Evolutionary conservation across 1,140 invertebrate genomes (phyloP), one percentile per base, ranked within the genome.

Genomic region (Hyles vespertilio): DNA sequence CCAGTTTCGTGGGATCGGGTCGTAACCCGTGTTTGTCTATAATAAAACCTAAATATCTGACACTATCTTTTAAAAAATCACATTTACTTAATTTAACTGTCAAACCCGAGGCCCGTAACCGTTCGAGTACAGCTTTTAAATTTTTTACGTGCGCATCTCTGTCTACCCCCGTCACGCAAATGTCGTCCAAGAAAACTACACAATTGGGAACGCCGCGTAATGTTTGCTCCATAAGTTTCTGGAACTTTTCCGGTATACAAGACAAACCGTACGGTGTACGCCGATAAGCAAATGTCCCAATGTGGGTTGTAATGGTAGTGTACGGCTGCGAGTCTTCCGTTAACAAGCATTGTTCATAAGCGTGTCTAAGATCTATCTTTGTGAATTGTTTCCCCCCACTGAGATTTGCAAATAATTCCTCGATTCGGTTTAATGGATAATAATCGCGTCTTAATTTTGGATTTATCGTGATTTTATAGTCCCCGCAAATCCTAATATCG

Each of bases 111-210:
- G 51, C 43, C 5, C 44, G 40, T 45, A 72, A 63, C 34, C 73
- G 33, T 8, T 61, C 59, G 12, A 75, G 33, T 32, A 69, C 65
- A 34, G 54, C 47, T 53, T 45, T 33, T 32, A 69, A 32, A 59
- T 67, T 70, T 5, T 51, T 57, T 48, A 59, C 44, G 64, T 72
- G 64, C 3, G 32, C 22, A 40, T 63, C 8, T 36, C 43, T 53
- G 12, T 60, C 58, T 33, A 9, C 36, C 0, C 73, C 71, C 5
- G 73, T 76, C 0, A 76, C 59, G 36, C 67, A 72, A 36, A 80
- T 74, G 51, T 80, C 73, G 32, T 80, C 69, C 9, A 65, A 48
- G 69, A 70, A 79, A 2, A 69, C 62, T 3, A 76, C 69, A 2
- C 51, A 56, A 0, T 48, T 53, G 3, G 51, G 53, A 10, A 74